phyloP scores from a whole-genome alignment of 2,888 invertebrate species.

The Macrosiphum euphorbiae region DNA sequence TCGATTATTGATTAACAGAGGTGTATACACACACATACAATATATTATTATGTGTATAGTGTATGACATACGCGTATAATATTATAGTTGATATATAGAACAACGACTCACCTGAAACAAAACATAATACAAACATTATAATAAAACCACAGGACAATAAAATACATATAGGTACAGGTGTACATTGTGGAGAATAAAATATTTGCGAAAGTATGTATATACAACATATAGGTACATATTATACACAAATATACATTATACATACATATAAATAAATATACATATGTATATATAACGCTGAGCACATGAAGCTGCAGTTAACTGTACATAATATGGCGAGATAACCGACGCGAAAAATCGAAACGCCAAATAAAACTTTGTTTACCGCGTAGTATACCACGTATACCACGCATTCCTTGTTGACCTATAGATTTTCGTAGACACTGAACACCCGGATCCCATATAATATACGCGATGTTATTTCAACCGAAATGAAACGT shows the following conservation, averaged over 20 bases:
- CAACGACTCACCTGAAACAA: constrained; percentile 48
- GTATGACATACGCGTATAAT: background rate
- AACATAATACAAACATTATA: background rate
- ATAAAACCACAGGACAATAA: background rate
- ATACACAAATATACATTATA: too few species aligned
- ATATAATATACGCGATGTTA: background rate
- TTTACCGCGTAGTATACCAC: background rate
- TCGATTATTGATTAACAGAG: background rate
- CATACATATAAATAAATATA: too few species aligned
- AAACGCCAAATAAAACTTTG: background rate
- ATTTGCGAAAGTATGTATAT: background rate
- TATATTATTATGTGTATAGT: background rate
- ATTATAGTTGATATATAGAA: background rate
- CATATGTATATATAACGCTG: background rate
- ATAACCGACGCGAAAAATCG: background rate
- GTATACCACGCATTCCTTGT: background rate
- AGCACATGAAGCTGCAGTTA: background rate
- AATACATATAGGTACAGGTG: background rate
- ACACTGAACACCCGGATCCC: background rate
- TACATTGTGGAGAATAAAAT: background rate
- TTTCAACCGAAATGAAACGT: background rate
- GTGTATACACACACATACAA: background rate
- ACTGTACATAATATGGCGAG: background rate
- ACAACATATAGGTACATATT: too few species aligned
- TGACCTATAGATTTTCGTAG: background rate